phyloP scores from a whole-genome alignment of 2,113 vertebrate genomes.

The Microcebus tavaratra region DNA sequence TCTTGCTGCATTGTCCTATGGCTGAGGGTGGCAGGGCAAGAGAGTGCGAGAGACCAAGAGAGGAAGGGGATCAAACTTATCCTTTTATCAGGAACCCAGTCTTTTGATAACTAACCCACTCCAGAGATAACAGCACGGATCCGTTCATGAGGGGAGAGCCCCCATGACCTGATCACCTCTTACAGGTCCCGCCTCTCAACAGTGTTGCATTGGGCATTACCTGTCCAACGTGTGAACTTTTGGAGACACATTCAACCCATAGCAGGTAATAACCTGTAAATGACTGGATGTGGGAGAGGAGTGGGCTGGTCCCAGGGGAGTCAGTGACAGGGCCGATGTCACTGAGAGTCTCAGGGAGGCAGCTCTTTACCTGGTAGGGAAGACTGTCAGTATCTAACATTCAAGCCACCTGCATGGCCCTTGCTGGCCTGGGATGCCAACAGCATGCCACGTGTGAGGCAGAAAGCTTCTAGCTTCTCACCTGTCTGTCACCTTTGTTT shows the following conservation, averaged over 20 bases:
- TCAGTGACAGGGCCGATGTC: too few species aligned
- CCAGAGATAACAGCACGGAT: not conserved
- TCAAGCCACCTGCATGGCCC: rapidly evolving
- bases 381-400: not conserved
- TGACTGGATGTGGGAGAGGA: not conserved
- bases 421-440: rapidly evolving
- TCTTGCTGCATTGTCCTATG: not conserved
- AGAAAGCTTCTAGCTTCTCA: not conserved
- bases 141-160: not conserved
- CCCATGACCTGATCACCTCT: not conserved
- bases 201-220: not conserved
- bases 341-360: rapidly evolving
- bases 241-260: not conserved
- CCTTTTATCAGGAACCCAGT: not conserved
- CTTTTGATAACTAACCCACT: not conserved
- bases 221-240: not conserved
- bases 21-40: not conserved
- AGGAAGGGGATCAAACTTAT: not conserved
- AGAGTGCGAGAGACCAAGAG: not conserved
- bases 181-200: not conserved
- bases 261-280: not conserved
- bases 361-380: not conserved
- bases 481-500: not conserved
- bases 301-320: not conserved
- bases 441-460: not conserved